Percentiles rank a stretch among this genome's conserved stretches.
Conservation (phyloP, 2,797 vertebrate genomes). For the Xenentodon cancila region DNA sequence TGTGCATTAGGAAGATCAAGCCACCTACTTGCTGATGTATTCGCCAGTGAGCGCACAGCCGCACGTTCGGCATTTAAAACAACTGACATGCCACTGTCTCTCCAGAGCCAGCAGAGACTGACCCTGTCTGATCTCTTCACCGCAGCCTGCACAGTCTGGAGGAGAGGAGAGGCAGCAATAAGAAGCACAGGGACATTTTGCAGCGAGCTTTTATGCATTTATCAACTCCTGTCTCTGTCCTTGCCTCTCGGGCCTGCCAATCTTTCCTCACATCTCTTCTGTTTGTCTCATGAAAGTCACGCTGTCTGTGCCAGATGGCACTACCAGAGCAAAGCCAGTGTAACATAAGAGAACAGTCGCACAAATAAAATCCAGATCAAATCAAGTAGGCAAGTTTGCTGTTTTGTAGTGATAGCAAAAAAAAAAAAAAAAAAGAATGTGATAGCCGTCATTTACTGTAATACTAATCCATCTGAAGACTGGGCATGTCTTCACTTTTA, state of each 20-base stretch:
- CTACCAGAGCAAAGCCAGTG: slow-evolving; percentile 40
- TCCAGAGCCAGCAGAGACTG: slow-evolving; percentile 95
- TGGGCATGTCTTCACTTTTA: no score
- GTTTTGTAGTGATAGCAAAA: background rate
- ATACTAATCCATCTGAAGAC: no score
- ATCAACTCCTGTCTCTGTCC: slow-evolving; percentile 27
- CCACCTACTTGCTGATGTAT: slow-evolving; percentile 97
- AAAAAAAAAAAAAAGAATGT: background rate
- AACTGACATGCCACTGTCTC: slow-evolving; percentile 97
- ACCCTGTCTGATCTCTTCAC: slow-evolving; percentile 94
- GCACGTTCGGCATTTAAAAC: slow-evolving; percentile 94
- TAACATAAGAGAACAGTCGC: background rate
- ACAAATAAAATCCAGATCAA: background rate
- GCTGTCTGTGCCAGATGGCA: slow-evolving; percentile 62
- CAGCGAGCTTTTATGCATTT: slow-evolving; percentile 23
- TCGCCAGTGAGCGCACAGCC: slow-evolving; percentile 91
- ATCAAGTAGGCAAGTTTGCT: background rate
- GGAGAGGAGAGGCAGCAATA: slow-evolving; percentile 4
- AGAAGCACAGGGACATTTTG: slow-evolving; percentile 19
- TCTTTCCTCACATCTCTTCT: slow-evolving; percentile 22
- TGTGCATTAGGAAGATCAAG: background rate
- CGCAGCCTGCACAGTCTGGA: slow-evolving; percentile 93
- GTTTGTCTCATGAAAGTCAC: slow-evolving; percentile 23
- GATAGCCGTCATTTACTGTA: background rate
- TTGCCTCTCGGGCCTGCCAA: slow-evolving; percentile 16